Conservation (phyloP, 2,888 invertebrate species). For the Drosophila histrio region DNA sequence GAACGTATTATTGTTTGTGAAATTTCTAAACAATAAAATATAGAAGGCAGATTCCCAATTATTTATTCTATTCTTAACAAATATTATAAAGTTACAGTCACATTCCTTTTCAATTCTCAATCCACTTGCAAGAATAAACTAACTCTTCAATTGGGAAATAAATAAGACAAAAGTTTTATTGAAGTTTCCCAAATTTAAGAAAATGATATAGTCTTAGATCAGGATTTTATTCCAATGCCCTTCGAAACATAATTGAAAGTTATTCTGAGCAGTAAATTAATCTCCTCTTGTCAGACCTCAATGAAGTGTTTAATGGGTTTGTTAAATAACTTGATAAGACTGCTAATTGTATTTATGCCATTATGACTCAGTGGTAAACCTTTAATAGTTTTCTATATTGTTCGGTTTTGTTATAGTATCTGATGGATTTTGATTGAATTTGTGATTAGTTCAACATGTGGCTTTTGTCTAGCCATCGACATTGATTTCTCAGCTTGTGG, state of each 20-base stretch:
- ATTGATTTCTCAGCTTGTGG: slow-evolving; percentile 73
- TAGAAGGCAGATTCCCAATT: too few relatives aligned
- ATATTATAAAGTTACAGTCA: too few relatives aligned
- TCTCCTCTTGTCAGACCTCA: neutral
- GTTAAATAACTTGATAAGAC: slow-evolving; percentile 9
- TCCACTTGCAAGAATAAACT: too few relatives aligned
- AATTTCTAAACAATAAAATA: too few relatives aligned
- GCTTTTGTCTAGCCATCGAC: slow-evolving; percentile 62
- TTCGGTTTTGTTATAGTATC: slow-evolving; percentile 41
- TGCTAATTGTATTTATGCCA: slow-evolving; percentile 13
- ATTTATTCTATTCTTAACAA: too few relatives aligned
- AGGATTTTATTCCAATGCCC: too few relatives aligned
- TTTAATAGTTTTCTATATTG: slow-evolving; percentile 34
- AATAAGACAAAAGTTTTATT: too few relatives aligned
- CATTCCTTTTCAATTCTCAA: too few relatives aligned
- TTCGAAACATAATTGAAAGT: neutral
- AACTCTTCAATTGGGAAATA: too few relatives aligned
- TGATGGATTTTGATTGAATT: slow-evolving; percentile 72
- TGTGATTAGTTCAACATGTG: slow-evolving; percentile 70
- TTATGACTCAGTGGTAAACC: slow-evolving; percentile 2
- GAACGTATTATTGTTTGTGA: too few relatives aligned
- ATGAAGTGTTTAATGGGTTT: neutral
- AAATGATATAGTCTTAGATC: too few relatives aligned
- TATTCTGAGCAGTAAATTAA: neutral
- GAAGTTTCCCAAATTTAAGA: too few relatives aligned